These are phyloP conservation scores for Apoda limacodes DNA, from an alignment of 2,888 invertebrate species.

Conservation along the genomic window DNA sequence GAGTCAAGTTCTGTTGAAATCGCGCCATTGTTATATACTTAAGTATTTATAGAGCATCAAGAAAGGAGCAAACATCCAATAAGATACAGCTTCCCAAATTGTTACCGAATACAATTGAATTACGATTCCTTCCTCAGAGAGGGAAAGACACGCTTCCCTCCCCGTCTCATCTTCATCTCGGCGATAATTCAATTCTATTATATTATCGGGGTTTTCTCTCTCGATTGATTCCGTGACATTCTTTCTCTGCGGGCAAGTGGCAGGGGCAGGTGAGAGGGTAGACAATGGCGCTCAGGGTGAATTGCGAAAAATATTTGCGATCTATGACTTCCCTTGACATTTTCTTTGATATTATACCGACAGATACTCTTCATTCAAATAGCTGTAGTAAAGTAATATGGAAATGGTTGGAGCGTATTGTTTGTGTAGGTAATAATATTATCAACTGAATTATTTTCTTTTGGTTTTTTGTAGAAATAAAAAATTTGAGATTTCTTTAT, in stretches of 20 bases:
- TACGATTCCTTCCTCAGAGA: conserved; percentile 44
- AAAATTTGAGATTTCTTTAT: no score
- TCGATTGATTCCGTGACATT: conserved; percentile 48
- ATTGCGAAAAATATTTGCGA: conserved; percentile 38
- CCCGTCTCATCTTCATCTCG: conserved; percentile 46
- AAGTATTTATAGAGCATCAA: neutral
- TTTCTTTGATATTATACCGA: no score
- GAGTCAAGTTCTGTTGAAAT: conserved; percentile 33
- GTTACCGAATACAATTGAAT: conserved; percentile 64
- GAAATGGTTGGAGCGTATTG: no score
- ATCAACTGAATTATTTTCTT: no score
- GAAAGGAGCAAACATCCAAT: conserved; percentile 41
- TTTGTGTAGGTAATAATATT: no score
- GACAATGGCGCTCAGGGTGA: conserved; percentile 13
- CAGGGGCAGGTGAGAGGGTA: conserved; percentile 34
- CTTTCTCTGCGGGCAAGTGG: conserved; percentile 22
- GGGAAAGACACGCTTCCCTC: conserved; percentile 15
- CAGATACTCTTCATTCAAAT: no score
- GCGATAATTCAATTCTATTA: conserved; percentile 67
- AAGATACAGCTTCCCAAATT: conserved; percentile 44
- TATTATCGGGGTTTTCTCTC: conserved; percentile 54
- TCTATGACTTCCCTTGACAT: no score
- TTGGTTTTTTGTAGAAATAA: no score
- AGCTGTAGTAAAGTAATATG: no score
- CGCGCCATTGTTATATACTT: conserved; percentile 30